phyloP scores from a whole-genome alignment of 2,113 vertebrate species.

The Macaca nemestrina region DNA sequence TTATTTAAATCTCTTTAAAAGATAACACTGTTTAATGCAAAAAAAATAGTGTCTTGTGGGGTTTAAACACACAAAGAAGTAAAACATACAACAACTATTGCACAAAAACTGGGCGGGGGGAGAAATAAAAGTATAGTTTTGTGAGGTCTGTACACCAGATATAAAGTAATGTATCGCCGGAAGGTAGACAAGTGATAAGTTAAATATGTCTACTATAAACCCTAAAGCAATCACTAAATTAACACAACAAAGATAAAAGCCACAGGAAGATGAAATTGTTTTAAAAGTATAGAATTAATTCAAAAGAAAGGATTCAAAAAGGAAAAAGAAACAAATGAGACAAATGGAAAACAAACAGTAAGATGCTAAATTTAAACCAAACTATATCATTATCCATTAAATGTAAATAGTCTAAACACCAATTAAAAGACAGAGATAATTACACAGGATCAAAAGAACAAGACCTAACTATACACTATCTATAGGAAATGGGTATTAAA shows the following conservation, averaged over 20 bases:
- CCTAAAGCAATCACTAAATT: background rate
- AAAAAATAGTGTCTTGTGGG: background rate
- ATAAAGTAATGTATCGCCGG: background rate
- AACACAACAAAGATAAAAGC: background rate
- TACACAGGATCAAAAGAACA: background rate
- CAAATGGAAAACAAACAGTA: background rate
- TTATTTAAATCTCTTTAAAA: constrained; percentile 9
- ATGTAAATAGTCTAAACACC: background rate
- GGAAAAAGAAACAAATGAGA: background rate
- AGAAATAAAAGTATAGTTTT: background rate
- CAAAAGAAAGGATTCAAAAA: background rate
- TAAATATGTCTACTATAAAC: background rate
- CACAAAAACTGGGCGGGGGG: background rate
- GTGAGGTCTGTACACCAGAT: background rate
- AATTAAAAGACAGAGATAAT: constrained; percentile 10
- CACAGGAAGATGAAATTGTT: background rate
- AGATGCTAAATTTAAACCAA: background rate
- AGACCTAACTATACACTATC: background rate
- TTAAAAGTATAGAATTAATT: constrained; percentile 6
- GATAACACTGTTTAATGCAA: background rate
- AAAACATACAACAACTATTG: background rate
- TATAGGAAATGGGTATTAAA: background rate
- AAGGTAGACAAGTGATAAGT: background rate
- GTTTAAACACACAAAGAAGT: background rate
- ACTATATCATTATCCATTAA: background rate